These are phyloP conservation scores for Miniopterus natalensis DNA, from an alignment of 2,113 vertebrate species.

Conservation along the genomic window DNA sequence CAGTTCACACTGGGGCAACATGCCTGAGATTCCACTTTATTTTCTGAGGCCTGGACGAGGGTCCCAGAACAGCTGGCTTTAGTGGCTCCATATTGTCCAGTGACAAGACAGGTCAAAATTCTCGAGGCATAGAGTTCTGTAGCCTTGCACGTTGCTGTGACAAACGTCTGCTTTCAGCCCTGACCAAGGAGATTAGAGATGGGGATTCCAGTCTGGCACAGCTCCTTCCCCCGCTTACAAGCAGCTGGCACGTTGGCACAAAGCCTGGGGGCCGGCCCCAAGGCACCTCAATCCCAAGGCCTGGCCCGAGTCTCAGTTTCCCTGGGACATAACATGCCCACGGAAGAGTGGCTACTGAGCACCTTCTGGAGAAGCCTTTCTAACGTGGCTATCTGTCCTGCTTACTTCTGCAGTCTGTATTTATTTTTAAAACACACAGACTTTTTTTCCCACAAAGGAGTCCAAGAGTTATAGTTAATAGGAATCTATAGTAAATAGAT, in stretches of 20 bases:
- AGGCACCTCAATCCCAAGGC: neutral
- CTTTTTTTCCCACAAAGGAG: neutral
- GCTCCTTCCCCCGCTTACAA: neutral
- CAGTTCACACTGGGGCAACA: neutral
- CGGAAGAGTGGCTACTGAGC: neutral
- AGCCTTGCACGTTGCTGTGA: neutral
- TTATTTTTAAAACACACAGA: neutral
- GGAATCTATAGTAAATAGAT: neutral
- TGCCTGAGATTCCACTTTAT: neutral
- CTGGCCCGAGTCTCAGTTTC: neutral
- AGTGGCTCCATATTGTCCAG: neutral
- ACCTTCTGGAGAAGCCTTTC: neutral
- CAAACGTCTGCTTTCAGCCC: neutral
- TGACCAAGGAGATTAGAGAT: neutral
- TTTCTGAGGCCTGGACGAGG: neutral
- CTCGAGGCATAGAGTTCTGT: neutral
- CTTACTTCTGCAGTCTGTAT: neutral
- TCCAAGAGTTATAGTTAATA: neutral
- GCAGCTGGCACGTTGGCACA: neutral
- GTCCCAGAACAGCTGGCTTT: neutral
- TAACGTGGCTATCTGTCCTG: neutral
- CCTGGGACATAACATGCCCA: neutral
- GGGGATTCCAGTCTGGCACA: neutral
- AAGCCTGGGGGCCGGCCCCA: neutral
- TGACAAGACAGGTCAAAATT: slow-evolving; percentile 44